These are phyloP conservation scores for Plebejus melissa DNA, from an alignment of 2,888 invertebrate species.

Conservation along the genomic window DNA sequence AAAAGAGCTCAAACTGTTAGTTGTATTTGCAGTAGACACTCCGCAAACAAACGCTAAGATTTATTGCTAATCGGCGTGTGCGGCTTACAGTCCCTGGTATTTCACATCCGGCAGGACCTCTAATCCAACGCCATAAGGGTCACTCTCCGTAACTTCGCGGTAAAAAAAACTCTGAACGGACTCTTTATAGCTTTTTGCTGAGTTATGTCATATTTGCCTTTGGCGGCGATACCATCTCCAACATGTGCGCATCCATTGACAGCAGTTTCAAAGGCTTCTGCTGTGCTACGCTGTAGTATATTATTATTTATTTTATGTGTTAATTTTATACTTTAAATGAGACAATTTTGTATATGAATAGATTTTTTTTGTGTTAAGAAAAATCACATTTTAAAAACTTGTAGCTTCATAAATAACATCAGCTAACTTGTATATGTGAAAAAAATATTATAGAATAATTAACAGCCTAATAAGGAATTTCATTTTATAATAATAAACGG, in stretches of 20 bases:
- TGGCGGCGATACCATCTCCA: slow-evolving; percentile 2
- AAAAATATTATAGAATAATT: too few species aligned
- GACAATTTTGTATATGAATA: too few species aligned
- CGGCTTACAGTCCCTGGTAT: background rate
- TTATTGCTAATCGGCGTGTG: slow-evolving; percentile 47
- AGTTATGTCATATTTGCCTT: slow-evolving; percentile 21
- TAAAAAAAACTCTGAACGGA: background rate
- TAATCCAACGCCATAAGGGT: background rate
- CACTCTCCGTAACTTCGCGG: background rate
- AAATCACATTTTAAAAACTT: too few species aligned
- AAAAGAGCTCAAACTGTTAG: slow-evolving; percentile 55
- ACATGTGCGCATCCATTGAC: slow-evolving; percentile 17
- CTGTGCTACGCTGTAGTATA: slow-evolving; percentile 26
- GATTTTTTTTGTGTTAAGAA: too few species aligned
- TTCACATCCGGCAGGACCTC: background rate
- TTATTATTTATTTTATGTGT: background rate
- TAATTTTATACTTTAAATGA: background rate
- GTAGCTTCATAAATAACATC: too few species aligned
- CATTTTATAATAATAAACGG: too few species aligned
- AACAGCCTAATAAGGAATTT: too few species aligned
- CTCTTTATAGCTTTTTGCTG: background rate
- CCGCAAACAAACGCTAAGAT: slow-evolving; percentile 68
- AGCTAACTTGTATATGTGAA: too few species aligned
- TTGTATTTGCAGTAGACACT: slow-evolving; percentile 64
- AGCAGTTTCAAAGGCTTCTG: background rate